Evolutionary conservation across 2,113 vertebrate species (phyloP).

Genomic region (Ia io): DNA sequence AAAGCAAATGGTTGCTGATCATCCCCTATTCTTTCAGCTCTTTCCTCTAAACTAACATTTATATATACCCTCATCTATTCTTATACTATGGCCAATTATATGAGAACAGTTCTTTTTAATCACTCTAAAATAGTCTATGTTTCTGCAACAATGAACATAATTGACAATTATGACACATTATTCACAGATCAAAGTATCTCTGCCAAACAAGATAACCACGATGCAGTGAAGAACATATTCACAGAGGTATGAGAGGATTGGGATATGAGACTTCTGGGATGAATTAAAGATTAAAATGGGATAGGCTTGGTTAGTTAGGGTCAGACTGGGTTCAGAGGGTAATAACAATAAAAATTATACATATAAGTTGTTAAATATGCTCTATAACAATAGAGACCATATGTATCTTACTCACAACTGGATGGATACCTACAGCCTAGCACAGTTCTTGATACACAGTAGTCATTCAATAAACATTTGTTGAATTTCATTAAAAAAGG

Average conservation of each 20-base stretch:
- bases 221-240: background rate
- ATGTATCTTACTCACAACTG: background rate
- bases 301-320: background rate
- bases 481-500: background rate
- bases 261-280: background rate
- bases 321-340: background rate
- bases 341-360: background rate
- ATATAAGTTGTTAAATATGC: background rate
- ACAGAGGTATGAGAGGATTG: background rate
- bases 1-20: slow-evolving; percentile 48
- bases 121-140: slow-evolving; percentile 59
- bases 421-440: background rate
- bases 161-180: slow-evolving; percentile 69
- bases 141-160: slow-evolving; percentile 71
- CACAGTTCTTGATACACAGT: background rate
- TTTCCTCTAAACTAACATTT: slow-evolving; percentile 4
- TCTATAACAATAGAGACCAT: background rate
- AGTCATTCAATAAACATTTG: background rate
- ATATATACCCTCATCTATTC: slow-evolving; percentile 49
- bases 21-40: slow-evolving; percentile 4
- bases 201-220: background rate
- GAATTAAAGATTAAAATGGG: background rate
- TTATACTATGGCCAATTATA: slow-evolving; percentile 38
- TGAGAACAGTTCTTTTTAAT: slow-evolving; percentile 41
- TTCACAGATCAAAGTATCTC: slow-evolving; percentile 63